Base-by-base conservation (phyloP, 2,113 vertebrate genomes). In the Chaenocephalus aceratus region DNA sequence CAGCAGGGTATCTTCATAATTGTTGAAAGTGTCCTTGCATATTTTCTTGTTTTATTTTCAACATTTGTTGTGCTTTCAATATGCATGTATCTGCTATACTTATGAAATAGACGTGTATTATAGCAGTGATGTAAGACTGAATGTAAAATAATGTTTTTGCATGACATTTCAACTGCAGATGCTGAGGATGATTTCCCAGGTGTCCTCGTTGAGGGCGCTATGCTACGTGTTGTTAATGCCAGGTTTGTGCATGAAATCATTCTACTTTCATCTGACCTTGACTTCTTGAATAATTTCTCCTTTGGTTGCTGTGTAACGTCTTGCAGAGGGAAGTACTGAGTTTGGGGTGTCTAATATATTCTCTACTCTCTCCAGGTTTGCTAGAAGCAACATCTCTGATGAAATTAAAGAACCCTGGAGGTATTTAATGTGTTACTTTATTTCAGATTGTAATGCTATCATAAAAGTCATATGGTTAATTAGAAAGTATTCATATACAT, bases 321-420 rank as follows among this genome's bases (percentile, higher is more conserved):
- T 16, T 30, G 30, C 30, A 30, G 18, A 72, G 13, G 30, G 3
- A 30, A 30, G 30, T 4, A 30, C 30, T 30, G 30, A 30, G 30
- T 30, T 30, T 12, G 1, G 3, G 6, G 2, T 23, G 18, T 69
- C 14, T 68, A 13, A 34, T 30, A 34, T 44, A 41, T 21, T 30
- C n/a, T 91, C 92, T 90, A 58, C 48, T 76, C 44, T 58, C 18
- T 70, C 0, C 53, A 91, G 92, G 80, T 84, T 85, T 93, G 53
- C 75, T 89, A 2, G 88, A 92, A 30, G 91, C 93, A 71, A 88
- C 88, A 21, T 87, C 93, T 34, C 71, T 94, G 68, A 30, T 60
- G 64, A 92, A 91, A 88, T 15, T 92, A 6, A 90, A 87, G 52
- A 80, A 86, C 65, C 45, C 82, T 26, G 66, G 36, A 88, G 90